Conservation (phyloP, 2,888 invertebrate species). For the Eumacrocentrus americanus region DNA sequence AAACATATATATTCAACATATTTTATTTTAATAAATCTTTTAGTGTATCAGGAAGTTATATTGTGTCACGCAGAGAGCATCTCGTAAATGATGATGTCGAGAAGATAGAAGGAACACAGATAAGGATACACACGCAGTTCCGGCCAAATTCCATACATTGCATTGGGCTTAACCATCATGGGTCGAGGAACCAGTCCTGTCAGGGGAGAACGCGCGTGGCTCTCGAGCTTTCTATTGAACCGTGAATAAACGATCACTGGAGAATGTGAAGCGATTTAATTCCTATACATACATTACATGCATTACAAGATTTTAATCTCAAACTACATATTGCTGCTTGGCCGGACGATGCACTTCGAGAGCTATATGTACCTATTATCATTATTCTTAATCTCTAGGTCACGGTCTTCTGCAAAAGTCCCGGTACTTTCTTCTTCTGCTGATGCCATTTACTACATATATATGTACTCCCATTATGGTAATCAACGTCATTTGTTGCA, state of each 20-base stretch:
- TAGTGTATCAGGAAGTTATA: no score
- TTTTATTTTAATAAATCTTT: no score
- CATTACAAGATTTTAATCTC: constrained; percentile 24
- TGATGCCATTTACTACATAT: not conserved
- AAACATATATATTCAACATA: no score
- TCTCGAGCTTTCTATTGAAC: constrained; percentile 11
- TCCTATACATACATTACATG: constrained; percentile 6
- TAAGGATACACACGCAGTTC: not conserved
- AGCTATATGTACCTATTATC: constrained; percentile 6
- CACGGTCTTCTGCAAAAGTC: constrained; percentile 24
- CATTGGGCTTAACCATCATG: constrained; percentile 14
- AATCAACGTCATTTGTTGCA: constrained; percentile 20
- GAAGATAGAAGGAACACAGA: no score
- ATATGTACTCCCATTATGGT: not conserved
- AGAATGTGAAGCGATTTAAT: constrained; percentile 21
- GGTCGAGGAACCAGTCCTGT: constrained; percentile 27
- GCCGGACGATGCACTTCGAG: constrained; percentile 6
- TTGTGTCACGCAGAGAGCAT: no score
- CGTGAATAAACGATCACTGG: constrained; percentile 19
- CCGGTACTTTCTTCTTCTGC: constrained; percentile 24
- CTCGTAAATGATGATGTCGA: no score
- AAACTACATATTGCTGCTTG: constrained; percentile 10
- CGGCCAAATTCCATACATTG: constrained; percentile 22
- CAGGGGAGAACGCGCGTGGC: constrained; percentile 3
- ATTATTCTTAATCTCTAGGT: constrained; percentile 27